phyloP scores from a whole-genome alignment of 2,797 vertebrate genomes.

The Sarcoramphus papa region DNA sequence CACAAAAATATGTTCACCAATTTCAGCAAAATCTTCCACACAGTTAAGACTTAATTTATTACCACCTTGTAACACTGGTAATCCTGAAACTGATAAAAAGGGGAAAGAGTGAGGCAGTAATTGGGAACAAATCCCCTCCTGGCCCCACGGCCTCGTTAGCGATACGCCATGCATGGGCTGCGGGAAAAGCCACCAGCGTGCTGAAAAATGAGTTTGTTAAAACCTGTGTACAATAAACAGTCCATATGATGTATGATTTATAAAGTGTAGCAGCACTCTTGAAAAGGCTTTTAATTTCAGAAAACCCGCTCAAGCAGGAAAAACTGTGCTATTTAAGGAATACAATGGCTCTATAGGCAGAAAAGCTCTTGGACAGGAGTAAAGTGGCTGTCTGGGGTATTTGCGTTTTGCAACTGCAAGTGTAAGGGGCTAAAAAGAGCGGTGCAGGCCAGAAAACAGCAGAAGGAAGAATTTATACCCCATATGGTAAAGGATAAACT shows the following conservation, averaged over 20 bases:
- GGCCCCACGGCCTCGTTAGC: fast-evolving
- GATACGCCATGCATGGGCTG: fast-evolving
- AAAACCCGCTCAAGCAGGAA: neutral
- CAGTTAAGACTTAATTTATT: neutral
- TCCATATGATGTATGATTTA: neutral
- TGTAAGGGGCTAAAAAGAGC: neutral
- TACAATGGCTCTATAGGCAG: fast-evolving
- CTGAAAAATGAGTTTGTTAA: neutral
- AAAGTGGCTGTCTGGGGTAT: fast-evolving
- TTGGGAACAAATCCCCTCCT: neutral
- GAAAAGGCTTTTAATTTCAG: neutral
- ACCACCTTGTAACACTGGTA: neutral
- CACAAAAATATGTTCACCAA: fast-evolving
- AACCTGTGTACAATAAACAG: too few relatives aligned
- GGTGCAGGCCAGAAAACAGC: neutral
- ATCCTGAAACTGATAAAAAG: neutral
- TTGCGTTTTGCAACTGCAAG: fast-evolving
- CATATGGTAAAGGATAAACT: neutral
- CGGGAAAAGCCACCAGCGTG: neutral
- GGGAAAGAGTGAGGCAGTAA: neutral
- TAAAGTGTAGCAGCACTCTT: neutral
- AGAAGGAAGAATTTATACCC: neutral
- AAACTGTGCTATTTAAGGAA: neutral
- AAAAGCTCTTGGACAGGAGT: fast-evolving
- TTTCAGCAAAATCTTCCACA: neutral